Evolutionary conservation across 2,113 vertebrate genomes (phyloP).

Genomic region (Equus przewalskii): DNA sequence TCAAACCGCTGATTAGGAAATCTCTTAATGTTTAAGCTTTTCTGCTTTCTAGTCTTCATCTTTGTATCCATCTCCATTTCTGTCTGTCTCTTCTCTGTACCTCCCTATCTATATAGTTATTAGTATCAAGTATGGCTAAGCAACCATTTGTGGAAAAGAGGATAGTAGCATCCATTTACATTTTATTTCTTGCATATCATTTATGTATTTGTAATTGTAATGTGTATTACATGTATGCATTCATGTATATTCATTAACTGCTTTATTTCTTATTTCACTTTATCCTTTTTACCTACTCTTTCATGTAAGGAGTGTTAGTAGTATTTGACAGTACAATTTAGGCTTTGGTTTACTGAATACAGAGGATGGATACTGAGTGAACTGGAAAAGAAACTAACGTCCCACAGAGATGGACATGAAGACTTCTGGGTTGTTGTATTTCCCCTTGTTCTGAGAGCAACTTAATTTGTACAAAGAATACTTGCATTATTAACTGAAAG

Average conservation of each 20-base stretch:
- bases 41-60: background rate
- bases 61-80: background rate
- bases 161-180: background rate
- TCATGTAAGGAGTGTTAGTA: background rate
- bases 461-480: background rate
- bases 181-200: background rate
- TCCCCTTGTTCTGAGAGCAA: background rate
- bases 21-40: background rate
- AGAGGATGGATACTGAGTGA: background rate
- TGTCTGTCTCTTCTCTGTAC: background rate
- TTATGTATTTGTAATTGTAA: conserved; percentile 18
- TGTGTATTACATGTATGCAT: background rate
- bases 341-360: background rate
- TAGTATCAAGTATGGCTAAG: background rate
- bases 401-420: background rate
- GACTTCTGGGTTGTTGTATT: background rate
- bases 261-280: background rate
- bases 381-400: background rate
- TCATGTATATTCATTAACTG: background rate
- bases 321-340: background rate
- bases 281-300: background rate
- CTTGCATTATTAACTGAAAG: background rate
- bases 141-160: background rate
- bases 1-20: background rate
- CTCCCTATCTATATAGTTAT: background rate